phyloP scores from a whole-genome alignment of 2,113 vertebrate genomes.

The Redunca redunca region DNA sequence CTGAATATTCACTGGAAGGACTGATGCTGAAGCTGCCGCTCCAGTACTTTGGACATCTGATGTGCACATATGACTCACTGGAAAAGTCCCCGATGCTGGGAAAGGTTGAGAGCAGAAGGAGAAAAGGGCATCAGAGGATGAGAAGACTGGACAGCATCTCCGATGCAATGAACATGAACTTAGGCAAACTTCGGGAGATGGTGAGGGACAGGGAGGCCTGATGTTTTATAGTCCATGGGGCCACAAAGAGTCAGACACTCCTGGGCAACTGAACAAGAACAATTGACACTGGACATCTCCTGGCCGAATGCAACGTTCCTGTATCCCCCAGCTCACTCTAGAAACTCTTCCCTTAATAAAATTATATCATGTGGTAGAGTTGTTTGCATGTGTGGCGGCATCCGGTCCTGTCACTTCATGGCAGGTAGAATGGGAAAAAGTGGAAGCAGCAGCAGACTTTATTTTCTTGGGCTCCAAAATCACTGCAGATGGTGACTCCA shows the following conservation, averaged over 20 bases:
- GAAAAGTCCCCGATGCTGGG: not conserved
- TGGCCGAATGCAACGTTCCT: not conserved
- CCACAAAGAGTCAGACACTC: not conserved
- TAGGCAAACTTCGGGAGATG: not conserved
- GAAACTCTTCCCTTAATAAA: not conserved
- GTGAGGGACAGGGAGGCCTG: not conserved
- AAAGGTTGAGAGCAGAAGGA: not conserved
- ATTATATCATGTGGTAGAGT: not conserved
- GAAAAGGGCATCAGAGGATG: not conserved
- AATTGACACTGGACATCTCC: not conserved
- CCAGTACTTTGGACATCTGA: not conserved
- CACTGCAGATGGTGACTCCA: not conserved
- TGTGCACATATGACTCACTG: not conserved
- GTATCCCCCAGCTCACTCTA: not conserved
- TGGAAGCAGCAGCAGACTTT: not conserved
- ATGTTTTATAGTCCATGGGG: accelerated
- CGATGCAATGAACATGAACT: not conserved
- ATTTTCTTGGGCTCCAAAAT: not conserved
- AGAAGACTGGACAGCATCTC: not conserved
- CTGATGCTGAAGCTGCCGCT: not conserved
- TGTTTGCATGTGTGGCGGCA: not conserved
- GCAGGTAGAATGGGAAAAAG: not conserved
- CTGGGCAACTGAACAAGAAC: no score
- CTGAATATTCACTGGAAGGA: not conserved
- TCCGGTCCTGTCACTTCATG: accelerated